Evolutionary conservation across 2,888 invertebrate species (phyloP).

Genomic region (Spatulosminthurus flaviceps): DNA sequence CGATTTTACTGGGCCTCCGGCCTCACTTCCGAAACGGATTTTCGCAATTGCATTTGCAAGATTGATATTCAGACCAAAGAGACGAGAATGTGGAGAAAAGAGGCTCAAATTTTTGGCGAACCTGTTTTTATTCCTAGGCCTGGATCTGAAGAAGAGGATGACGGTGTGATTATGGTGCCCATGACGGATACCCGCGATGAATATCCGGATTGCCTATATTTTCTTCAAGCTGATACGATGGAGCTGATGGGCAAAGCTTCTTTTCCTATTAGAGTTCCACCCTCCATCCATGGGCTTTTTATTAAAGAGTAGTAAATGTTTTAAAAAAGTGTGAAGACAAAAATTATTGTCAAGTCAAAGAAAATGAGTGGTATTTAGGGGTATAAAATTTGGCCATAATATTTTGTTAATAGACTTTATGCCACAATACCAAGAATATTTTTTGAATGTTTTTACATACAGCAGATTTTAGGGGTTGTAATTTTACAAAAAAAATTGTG

Average conservation of each 20-base stretch:
- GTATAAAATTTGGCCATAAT: no score
- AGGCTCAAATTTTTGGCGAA: slow-evolving; percentile 67
- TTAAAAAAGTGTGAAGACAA: neutral
- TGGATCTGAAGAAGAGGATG: slow-evolving; percentile 66
- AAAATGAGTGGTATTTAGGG: no score
- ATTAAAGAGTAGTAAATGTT: slow-evolving; percentile 33
- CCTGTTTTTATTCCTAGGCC: slow-evolving; percentile 66
- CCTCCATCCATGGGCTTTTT: slow-evolving; percentile 64
- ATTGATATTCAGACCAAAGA: slow-evolving; percentile 54
- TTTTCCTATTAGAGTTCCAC: slow-evolving; percentile 64
- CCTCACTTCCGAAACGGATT: slow-evolving; percentile 65
- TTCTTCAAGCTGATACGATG: slow-evolving; percentile 66
- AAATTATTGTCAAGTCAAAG: neutral
- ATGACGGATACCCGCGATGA: slow-evolving; percentile 62
- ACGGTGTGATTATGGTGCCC: slow-evolving; percentile 66
- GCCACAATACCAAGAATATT: no score
- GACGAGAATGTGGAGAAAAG: slow-evolving; percentile 51
- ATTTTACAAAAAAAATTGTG: no score
- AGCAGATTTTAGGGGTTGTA: no score
- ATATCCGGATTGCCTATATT: slow-evolving; percentile 64
- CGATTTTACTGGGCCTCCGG: slow-evolving; percentile 68
- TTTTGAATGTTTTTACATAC: no score
- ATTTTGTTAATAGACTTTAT: no score
- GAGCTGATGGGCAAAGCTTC: slow-evolving; percentile 66
- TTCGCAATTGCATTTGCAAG: slow-evolving; percentile 65